phyloP scores from a whole-genome alignment of 2,888 invertebrate genomes.

The Drosophila paramelanica region DNA sequence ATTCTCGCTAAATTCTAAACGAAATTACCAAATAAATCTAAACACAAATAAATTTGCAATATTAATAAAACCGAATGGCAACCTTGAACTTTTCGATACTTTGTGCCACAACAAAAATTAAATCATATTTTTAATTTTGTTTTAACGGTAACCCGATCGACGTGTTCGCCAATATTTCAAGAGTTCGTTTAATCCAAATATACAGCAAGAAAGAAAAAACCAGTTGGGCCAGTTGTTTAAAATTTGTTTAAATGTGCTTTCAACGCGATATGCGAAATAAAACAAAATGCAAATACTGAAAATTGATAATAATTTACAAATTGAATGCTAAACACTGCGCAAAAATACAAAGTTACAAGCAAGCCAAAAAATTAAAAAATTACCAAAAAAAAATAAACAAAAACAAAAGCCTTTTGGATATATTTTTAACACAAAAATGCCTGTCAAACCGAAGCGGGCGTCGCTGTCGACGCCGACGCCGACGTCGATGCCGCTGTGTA shows the following conservation, averaged over 20 bases:
- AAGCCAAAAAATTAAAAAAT: conserved; percentile 30
- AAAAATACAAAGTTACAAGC: conserved; percentile 58
- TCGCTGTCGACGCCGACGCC: conserved; percentile 35
- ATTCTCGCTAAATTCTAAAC: too few relatives aligned
- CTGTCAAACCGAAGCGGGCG: conserved; percentile 46
- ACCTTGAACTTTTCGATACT: conserved; percentile 55
- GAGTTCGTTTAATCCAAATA: conserved; percentile 22
- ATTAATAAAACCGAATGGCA: conserved; percentile 31
- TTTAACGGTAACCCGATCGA: conserved; percentile 63
- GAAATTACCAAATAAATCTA: not conserved
- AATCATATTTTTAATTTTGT: conserved; percentile 57
- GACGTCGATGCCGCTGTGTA: conserved; percentile 31
- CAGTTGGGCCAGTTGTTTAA: conserved; percentile 49
- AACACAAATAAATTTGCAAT: not conserved
- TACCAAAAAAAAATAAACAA: conserved; percentile 4
- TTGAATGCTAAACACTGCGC: conserved; percentile 40
- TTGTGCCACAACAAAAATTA: conserved; percentile 19
- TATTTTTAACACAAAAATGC: conserved; percentile 43
- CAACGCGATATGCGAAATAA: conserved; percentile 32
- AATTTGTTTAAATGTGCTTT: conserved; percentile 38
- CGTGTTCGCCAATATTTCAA: conserved; percentile 33
- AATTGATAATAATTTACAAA: conserved; percentile 76
- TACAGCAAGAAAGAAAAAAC: conserved; percentile 43
- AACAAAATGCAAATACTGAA: conserved; percentile 74
- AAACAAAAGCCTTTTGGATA: conserved; percentile 45